A percentile compares a stretch with the other conserved stretches of the same genome.
Evolutionary conservation across 2,888 invertebrate genomes (phyloP).

Genomic region (Chaitophorus viminalis): DNA sequence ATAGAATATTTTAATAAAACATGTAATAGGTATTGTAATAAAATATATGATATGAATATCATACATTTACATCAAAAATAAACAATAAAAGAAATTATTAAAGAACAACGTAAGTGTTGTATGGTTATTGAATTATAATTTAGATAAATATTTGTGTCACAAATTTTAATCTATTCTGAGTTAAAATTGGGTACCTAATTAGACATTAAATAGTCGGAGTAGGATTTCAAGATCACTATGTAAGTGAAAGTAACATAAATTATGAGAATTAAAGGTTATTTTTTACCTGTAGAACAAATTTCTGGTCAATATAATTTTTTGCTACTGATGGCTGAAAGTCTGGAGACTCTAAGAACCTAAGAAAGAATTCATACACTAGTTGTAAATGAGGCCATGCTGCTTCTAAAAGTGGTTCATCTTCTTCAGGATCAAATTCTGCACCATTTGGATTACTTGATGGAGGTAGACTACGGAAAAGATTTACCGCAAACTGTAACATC

Average conservation of each 20-base stretch:
- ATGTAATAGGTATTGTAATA: too few species aligned
- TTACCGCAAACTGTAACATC: slow-evolving; percentile 78
- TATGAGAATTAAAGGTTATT: neutral
- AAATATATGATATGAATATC: too few species aligned
- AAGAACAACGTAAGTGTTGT: neutral
- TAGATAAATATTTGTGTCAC: neutral
- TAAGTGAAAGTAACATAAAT: neutral
- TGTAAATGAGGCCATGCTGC: slow-evolving; percentile 94
- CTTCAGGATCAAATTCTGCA: slow-evolving; percentile 91
- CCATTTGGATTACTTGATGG: slow-evolving; percentile 87
- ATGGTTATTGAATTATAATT: neutral
- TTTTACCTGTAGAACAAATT: slow-evolving; percentile 88
- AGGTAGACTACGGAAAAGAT: slow-evolving; percentile 88
- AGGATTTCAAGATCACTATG: neutral
- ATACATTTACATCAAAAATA: neutral
- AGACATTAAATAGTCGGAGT: neutral
- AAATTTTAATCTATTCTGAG: neutral
- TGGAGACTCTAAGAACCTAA: slow-evolving; percentile 83
- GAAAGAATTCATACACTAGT: slow-evolving; percentile 74
- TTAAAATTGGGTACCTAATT: neutral
- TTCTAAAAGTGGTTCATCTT: slow-evolving; percentile 94
- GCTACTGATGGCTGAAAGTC: slow-evolving; percentile 93
- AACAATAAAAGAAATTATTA: neutral
- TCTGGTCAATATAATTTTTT: slow-evolving; percentile 94
- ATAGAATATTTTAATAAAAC: too few species aligned